Percentiles rank a stretch among this genome's conserved stretches.
phyloP scores from a whole-genome alignment of 2,888 invertebrate genomes.

The Lampropteryx suffumata region DNA sequence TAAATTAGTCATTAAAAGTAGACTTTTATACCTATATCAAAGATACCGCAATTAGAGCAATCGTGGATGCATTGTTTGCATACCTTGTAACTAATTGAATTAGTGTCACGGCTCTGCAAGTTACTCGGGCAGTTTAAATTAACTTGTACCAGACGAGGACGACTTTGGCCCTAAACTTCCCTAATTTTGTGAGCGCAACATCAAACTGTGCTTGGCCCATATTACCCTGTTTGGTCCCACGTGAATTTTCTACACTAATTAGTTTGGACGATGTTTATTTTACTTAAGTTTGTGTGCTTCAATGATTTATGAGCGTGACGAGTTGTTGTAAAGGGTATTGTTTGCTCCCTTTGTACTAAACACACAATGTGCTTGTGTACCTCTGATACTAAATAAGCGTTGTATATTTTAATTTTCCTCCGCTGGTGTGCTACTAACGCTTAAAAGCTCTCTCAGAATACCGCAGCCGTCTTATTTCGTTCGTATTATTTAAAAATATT shows the following conservation, averaged over 20 bases:
- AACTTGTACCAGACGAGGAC: conserved; percentile 74
- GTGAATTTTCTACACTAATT: conserved; percentile 80
- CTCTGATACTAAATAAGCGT: conserved; percentile 29
- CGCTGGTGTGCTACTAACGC: background rate
- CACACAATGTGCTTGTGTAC: conserved; percentile 28
- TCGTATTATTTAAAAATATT: background rate
- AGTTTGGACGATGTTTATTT: conserved; percentile 78
- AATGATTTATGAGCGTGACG: conserved; percentile 69
- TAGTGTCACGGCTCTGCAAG: conserved; percentile 76
- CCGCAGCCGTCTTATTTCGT: background rate
- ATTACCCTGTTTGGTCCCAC: conserved; percentile 76
- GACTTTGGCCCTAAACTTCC: conserved; percentile 79
- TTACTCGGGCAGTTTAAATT: conserved; percentile 79
- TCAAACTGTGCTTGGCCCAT: conserved; percentile 79
- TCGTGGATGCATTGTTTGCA: conserved; percentile 60
- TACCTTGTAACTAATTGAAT: conserved; percentile 76
- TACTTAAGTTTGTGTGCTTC: conserved; percentile 69
- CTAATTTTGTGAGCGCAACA: conserved; percentile 80
- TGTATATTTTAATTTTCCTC: conserved; percentile 30
- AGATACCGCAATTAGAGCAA: conserved; percentile 34
- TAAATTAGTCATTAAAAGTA: too few relatives aligned
- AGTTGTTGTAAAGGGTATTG: conserved; percentile 45
- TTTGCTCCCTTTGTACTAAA: conserved; percentile 39
- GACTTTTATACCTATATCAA: conserved; percentile 8
- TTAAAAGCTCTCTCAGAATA: too few relatives aligned